A percentile compares a stretch with the other conserved stretches of the same genome.
These are phyloP conservation scores for Gastrophysa polygoni DNA, from an alignment of 2,888 invertebrate genomes.

Conservation along the genomic window DNA sequence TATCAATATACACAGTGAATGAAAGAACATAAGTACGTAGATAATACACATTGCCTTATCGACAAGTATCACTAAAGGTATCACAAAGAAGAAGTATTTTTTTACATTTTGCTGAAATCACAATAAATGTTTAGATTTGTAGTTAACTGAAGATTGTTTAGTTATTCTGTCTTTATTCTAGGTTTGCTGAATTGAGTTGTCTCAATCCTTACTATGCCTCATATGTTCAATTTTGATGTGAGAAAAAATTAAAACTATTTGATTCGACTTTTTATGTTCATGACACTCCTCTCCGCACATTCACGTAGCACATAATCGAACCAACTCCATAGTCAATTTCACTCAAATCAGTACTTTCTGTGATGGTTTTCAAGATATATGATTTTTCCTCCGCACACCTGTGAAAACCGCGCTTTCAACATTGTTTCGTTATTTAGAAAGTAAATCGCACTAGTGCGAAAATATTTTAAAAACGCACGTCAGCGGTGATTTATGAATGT, in stretches of 20 bases:
- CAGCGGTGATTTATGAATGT: no score
- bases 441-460: no score
- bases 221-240: conserved; percentile 7
- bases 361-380: no score
- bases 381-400: no score
- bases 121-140: conserved; percentile 26
- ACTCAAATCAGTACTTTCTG: no score
- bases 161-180: conserved; percentile 28
- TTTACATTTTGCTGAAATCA: conserved; percentile 52
- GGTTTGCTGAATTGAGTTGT: conserved; percentile 27
- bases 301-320: no score
- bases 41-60: conserved; percentile 43
- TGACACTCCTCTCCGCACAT: no score
- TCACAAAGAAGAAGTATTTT: conserved; percentile 52
- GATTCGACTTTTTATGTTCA: no score
- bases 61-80: conserved; percentile 41
- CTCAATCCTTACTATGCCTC: conserved; percentile 4
- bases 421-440: no score
- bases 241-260: background rate
- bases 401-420: no score
- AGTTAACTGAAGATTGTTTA: conserved; percentile 30
- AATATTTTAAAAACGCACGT: no score
- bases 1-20: conserved; percentile 36
- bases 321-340: no score
- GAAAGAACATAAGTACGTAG: conserved; percentile 29